Base-by-base conservation (phyloP, 1,140 invertebrate genomes). In the Calycopis cecrops region DNA sequence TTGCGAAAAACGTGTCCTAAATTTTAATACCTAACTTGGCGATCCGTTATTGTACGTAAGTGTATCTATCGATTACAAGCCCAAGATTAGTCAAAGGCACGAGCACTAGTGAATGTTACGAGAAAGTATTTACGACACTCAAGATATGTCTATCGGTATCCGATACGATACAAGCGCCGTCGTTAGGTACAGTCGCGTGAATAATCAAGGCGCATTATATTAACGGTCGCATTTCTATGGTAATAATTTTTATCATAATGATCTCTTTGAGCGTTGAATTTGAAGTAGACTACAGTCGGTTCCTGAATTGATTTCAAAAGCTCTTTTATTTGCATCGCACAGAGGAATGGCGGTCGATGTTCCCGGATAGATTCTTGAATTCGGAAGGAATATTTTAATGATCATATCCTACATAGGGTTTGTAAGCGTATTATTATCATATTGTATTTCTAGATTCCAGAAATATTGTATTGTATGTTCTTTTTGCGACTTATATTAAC, bases 221-320 rank as follows among this genome's bases (percentile, higher is more conserved):
- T 62, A 62, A 54, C 69, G 52, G 68, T 62, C 65, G 62, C 66
- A 62, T 71, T 68, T 63, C 66, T 59, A 66, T 66, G 63, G 58
- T 66, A 64, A 64, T 66, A 21, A 69, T 69, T 60, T 71, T 60
- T 66, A 52, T 54, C 63, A 48, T 71, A 71, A 71, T 69, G 69
- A 71, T 71, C 63, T 66, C 69, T 69, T 71, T 71, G 55, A 64
- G 59, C 57, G 63, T 63, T 64, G 66, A 69, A 69, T 71, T 60
- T 65, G 57, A 69, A 71, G 63, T 57, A 62, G 60, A 59, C 51
- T 59, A 57, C 50, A 63, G 65, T 61, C 61, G 59, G 58, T 48
- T 50, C 18, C 49, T 54, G 66, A 69, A 69, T 71, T 62, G 69
- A 69, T 69, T 68, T 57, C 57, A 53, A 38, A 55, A 67, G 48